Percentiles rank a stretch among this genome's conserved stretches.
Conservation (phyloP, 1,140 invertebrate genomes). For the Neuroterus valhalla region DNA sequence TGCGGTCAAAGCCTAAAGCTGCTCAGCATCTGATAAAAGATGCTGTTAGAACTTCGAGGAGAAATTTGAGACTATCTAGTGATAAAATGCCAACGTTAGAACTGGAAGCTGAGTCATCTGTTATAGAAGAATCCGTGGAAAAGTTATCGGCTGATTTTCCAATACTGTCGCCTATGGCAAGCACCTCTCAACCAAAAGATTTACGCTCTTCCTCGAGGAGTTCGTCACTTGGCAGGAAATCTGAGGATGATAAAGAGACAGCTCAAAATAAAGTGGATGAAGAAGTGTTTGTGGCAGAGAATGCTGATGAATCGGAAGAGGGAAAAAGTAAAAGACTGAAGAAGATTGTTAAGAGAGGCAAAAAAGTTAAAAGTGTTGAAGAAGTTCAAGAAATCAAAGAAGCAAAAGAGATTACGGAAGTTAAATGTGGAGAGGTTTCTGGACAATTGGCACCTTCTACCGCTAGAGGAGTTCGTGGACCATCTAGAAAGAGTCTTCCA, state of each 20-base stretch:
- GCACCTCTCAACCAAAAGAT: conserved; percentile 35
- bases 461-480: conserved; percentile 1
- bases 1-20: conserved; percentile 36
- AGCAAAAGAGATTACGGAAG: conserved; percentile 21
- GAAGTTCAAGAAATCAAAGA: not conserved
- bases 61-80: conserved; percentile 50
- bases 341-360: not conserved
- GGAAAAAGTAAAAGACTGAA: conserved; percentile 34
- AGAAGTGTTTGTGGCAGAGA: not conserved
- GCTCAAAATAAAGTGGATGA: not conserved
- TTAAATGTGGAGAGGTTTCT: not conserved
- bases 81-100: conserved; percentile 65
- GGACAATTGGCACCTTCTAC: conserved; percentile 6
- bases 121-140: conserved; percentile 37
- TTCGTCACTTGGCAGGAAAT: conserved; percentile 36
- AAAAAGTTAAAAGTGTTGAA: not conserved
- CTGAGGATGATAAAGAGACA: conserved; percentile 12
- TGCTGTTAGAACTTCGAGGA: conserved; percentile 37
- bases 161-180: conserved; percentile 43
- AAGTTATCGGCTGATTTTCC: conserved; percentile 54
- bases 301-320: conserved; percentile 20
- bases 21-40: conserved; percentile 40
- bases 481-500: conserved; percentile 3
- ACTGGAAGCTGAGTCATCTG: conserved; percentile 33
- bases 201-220: conserved; percentile 41